phyloP scores from a whole-genome alignment of 1,140 invertebrate genomes.

The Polyergus mexicanus region DNA sequence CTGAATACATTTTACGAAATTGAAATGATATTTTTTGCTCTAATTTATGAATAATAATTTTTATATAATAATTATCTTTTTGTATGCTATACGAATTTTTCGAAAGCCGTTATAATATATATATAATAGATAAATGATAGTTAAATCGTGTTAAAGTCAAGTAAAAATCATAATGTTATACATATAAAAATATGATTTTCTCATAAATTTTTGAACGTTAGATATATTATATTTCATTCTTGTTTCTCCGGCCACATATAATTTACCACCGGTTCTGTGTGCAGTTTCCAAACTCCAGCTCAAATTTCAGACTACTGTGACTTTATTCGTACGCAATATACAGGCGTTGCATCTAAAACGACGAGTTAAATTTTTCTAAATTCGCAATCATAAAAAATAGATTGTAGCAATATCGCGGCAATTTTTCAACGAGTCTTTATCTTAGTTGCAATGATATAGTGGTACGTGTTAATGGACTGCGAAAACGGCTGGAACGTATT shows the following conservation, averaged over 20 bases:
- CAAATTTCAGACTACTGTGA: slow-evolving; percentile 11
- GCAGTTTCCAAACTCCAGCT: slow-evolving; percentile 23
- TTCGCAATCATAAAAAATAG: background rate
- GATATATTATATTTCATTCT: slow-evolving; percentile 8
- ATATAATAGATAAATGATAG: background rate
- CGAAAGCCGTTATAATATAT: background rate
- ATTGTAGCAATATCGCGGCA: background rate
- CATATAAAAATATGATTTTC: background rate
- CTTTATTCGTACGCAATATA: slow-evolving; percentile 10
- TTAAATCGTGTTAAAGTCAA: background rate
- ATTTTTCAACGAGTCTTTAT: slow-evolving; percentile 13
- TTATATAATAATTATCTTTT: background rate
- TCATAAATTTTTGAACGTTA: background rate
- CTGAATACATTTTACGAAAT: background rate
- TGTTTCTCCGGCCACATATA: background rate
- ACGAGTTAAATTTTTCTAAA: slow-evolving; percentile 23
- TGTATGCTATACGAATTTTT: background rate
- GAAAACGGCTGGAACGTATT: background rate
- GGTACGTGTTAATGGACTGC: background rate
- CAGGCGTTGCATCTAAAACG: background rate
- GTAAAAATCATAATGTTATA: background rate
- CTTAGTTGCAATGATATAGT: background rate
- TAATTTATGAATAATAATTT: slow-evolving; percentile 1
- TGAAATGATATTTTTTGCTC: slow-evolving; percentile 1
- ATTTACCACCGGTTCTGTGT: slow-evolving; percentile 30